These are phyloP conservation scores for Dexiosoma caninum DNA, from an alignment of 2,888 invertebrate species.

Conservation along the genomic window DNA sequence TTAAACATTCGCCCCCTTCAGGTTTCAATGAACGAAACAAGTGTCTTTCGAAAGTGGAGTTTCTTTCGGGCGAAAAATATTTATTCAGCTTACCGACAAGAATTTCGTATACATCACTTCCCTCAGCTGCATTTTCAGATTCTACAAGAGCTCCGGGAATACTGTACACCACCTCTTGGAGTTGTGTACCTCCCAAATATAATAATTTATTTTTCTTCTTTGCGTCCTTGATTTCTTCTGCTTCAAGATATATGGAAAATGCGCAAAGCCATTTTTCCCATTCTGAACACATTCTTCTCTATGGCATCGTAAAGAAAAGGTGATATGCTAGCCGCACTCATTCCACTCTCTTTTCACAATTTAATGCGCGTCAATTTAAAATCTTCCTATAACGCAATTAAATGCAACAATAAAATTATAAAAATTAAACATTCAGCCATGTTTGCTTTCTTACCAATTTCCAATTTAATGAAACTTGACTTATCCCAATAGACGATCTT, in stretches of 20 bases:
- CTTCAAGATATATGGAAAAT: constrained; percentile 37
- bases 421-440: neutral
- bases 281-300: constrained; percentile 33
- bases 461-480: constrained; percentile 3
- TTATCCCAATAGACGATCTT: neutral
- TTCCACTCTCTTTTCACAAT: neutral
- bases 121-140: neutral
- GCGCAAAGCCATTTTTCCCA: constrained; percentile 54
- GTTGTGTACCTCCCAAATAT: constrained; percentile 51
- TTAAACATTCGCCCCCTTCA: constrained; percentile 68
- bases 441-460: neutral
- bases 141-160: constrained; percentile 28
- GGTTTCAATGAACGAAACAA: constrained; percentile 61
- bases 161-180: constrained; percentile 39
- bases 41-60: constrained; percentile 64
- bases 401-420: neutral
- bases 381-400: neutral
- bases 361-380: too few relatives aligned
- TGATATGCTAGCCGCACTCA: constrained; percentile 13
- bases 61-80: too few relatives aligned
- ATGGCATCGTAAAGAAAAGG: constrained; percentile 4
- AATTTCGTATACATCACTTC: too few relatives aligned
- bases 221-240: constrained; percentile 48
- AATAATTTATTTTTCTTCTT: constrained; percentile 48
- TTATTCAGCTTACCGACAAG: too few relatives aligned